Conservation (phyloP, 2,113 vertebrate genomes). For the Anolis carolinensis region DNA sequence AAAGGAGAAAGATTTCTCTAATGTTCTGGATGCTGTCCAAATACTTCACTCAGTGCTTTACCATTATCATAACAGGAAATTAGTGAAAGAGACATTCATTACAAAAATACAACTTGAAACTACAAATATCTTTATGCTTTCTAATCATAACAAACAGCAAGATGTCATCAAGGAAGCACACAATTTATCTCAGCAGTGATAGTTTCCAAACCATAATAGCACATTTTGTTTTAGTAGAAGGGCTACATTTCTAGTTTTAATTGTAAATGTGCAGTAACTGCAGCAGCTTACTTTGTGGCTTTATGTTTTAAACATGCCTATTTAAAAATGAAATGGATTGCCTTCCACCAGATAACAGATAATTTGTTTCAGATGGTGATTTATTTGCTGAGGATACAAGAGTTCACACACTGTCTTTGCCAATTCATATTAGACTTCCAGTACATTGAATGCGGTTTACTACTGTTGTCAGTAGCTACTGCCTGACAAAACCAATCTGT, state of each 20-base stretch:
- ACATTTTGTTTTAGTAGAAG: neutral
- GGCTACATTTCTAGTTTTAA: neutral
- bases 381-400: neutral
- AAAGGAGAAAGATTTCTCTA: neutral
- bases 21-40: slow-evolving; percentile 33
- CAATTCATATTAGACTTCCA: slow-evolving; percentile 4
- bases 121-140: neutral
- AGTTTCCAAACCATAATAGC: slow-evolving; percentile 1
- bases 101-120: slow-evolving; percentile 12
- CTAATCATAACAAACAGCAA: slow-evolving; percentile 8
- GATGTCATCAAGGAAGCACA: neutral
- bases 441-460: neutral
- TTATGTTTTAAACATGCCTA: neutral
- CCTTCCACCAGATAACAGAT: neutral
- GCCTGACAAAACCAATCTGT: slow-evolving; percentile 6
- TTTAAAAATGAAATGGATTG: neutral
- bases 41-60: slow-evolving; percentile 10
- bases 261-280: neutral
- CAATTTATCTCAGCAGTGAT: neutral
- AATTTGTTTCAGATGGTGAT: slow-evolving; percentile 20
- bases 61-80: neutral
- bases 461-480: neutral
- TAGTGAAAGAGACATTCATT: neutral
- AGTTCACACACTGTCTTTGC: neutral
- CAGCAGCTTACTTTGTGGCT: neutral